Conservation (phyloP, 2,113 vertebrate genomes). For the Nymphicus hollandicus region DNA sequence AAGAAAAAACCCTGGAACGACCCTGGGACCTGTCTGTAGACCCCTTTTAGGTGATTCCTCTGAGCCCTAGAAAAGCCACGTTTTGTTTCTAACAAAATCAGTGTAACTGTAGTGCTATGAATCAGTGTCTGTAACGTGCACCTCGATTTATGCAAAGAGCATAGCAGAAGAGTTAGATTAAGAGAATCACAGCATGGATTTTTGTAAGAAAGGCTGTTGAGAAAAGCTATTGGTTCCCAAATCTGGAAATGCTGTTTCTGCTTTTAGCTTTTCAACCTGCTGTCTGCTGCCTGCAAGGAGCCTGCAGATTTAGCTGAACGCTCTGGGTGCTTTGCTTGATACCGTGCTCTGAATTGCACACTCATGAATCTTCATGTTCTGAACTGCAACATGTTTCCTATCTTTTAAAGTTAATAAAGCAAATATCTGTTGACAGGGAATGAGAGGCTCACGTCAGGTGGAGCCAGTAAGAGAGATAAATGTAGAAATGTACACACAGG, state of each 20-base stretch:
- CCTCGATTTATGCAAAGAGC: not conserved
- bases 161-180: not conserved
- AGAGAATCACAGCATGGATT: not conserved
- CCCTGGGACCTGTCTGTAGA: not conserved
- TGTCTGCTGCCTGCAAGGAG: not conserved
- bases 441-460: not conserved
- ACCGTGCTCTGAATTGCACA: not conserved
- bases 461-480: not conserved
- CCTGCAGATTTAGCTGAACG: not conserved
- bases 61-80: accelerated
- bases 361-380: not conserved
- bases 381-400: not conserved
- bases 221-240: not conserved
- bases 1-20: not conserved
- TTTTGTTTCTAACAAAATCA: not conserved
- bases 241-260: not conserved
- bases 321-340: not conserved
- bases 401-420: conserved; percentile 18
- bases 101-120: not conserved
- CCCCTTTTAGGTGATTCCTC: not conserved
- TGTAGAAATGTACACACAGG: not conserved
- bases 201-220: not conserved
- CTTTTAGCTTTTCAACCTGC: not conserved
- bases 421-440: not conserved
- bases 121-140: not conserved